Evolutionary conservation across 92 coral and sea anemone species (phyloP), one percentile per base, ranked within the genome.

Genomic region (Scolanthus callimorphus): DNA sequence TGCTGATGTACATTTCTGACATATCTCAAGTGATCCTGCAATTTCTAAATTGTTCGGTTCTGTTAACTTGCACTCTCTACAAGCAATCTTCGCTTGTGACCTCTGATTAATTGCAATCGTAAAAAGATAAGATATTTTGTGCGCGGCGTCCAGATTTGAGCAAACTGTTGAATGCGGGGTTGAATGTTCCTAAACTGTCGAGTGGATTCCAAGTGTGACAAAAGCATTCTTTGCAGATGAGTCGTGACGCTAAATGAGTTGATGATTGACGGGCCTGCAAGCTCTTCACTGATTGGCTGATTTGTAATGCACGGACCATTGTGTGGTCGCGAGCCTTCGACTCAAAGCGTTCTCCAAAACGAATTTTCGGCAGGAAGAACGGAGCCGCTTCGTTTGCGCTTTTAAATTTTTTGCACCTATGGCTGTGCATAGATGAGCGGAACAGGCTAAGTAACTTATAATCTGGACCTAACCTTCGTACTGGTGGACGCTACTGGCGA

Each of bases 251-350:
- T 60, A 68, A 69, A 56, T 73, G 80, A 67, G 81, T 65, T 44
- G 55, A 55, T 81, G 95, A 86, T 86, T 86, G 95, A 79, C 95
- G 72, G 85, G 29, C 25, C 59, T 55, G 59, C 22, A 56, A 57
- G 66, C 67, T 69, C 64, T 65, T 69, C 57, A 65, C 47, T 70
- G 86, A 86, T 86, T 86, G 95, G 95, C 47, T 73, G 57, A 38
- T 44, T 45, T 56, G 63, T 17, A 68, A 25, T 68, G 57, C 75
- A 68, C 75, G 65, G 51, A 26, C 52, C 63, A 68, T 45, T 25
- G 17, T 31, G 11, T 9, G 23, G 6, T 21, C 19, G 12, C 17
- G 19, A 46, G 17, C 22, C 6, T 21, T 46, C 43, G 43, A 15
- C 15, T 34, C 43, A 34, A 34, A 15, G n/a, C n/a, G n/a, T n/a